Evolutionary conservation across 2,888 invertebrate species (phyloP).

Genomic region (Melipona beecheii): DNA sequence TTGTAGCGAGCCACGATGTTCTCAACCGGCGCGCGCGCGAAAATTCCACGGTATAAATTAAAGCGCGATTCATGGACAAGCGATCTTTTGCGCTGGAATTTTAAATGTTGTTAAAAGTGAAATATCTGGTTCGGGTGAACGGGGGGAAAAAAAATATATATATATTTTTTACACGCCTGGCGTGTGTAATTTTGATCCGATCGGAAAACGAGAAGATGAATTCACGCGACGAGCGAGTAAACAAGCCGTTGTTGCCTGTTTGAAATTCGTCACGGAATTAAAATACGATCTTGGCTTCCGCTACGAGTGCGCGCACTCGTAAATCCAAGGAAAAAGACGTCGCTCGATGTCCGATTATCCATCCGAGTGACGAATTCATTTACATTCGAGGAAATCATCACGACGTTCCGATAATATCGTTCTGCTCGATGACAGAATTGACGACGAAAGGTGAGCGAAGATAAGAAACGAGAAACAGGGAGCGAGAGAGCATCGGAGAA

Average conservation of each 20-base stretch:
- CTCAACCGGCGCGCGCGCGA: neutral
- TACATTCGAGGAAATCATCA: conserved; percentile 49
- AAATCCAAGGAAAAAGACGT: neutral
- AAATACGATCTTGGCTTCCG: conserved; percentile 18
- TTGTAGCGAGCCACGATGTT: neutral
- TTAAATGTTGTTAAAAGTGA: neutral
- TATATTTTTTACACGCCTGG: neutral
- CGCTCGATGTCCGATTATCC: conserved; percentile 36
- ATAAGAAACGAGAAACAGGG: conserved; percentile 9
- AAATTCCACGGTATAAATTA: conserved; percentile 14
- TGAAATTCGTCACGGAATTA: conserved; percentile 3
- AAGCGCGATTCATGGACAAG: neutral
- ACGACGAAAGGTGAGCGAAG: conserved; percentile 50
- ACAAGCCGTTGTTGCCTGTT: conserved; percentile 5
- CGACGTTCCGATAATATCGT: conserved; percentile 48
- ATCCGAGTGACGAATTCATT: conserved; percentile 36
- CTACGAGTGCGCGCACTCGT: too few relatives aligned
- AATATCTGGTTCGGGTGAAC: too few relatives aligned
- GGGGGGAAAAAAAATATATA: neutral
- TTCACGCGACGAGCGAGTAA: conserved; percentile 9
- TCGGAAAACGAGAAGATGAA: conserved; percentile 1
- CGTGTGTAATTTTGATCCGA: neutral
- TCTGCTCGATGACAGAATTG: conserved; percentile 40
- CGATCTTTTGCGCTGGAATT: conserved; percentile 2
- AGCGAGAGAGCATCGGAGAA: neutral